Evolutionary conservation across 2,888 invertebrate genomes (phyloP), one percentile per base, ranked within the genome.

Genomic region (Fragum whitleyi): DNA sequence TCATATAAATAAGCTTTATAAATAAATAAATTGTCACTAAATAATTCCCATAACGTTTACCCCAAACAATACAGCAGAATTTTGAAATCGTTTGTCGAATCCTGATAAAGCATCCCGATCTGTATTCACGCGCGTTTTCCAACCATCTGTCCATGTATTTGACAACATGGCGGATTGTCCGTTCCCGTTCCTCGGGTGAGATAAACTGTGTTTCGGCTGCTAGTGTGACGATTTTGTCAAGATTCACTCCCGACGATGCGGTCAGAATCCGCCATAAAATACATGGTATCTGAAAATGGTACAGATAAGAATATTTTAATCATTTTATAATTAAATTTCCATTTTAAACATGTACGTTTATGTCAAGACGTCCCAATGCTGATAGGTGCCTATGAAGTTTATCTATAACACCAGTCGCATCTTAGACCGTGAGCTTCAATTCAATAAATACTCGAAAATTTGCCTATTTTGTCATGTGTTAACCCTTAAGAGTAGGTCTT

Each of bases 121-220:
- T 86, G 81, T 94, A 93, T 85, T 94, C 94, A 19, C 93, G 90
- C 77, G 94, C 94, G 74, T 94, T 93, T 83, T 93, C 91, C 70
- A 95, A 90, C 88, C 94, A 94, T 70, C 95, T 92, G 87, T 94
- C 93, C 91, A 95, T 94, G 88, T 95, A 94, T 39, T 94, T 92
- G 14, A 94, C 94, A 42, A 95, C 94, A 81, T 94, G 93, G 74
- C 93, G 92, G 29, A 94, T 93, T 32, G 94, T 94, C 62, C 92
- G 90, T 74, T 93, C 93, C 23, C 94, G 82, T 70, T 92, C 92
- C 74, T 94, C 94, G 16, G 92, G 92, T 39, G 93, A 91, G 80
- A 94, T 93, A 80, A 94, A 94, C 67, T 93, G 93, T 5, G 94
- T 94, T 79, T 94, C 94, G 51, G 93, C 92, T n/a, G 94, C 94